phyloP scores from a whole-genome alignment of 2,113 vertebrate genomes.

The Coreoperca whiteheadi region DNA sequence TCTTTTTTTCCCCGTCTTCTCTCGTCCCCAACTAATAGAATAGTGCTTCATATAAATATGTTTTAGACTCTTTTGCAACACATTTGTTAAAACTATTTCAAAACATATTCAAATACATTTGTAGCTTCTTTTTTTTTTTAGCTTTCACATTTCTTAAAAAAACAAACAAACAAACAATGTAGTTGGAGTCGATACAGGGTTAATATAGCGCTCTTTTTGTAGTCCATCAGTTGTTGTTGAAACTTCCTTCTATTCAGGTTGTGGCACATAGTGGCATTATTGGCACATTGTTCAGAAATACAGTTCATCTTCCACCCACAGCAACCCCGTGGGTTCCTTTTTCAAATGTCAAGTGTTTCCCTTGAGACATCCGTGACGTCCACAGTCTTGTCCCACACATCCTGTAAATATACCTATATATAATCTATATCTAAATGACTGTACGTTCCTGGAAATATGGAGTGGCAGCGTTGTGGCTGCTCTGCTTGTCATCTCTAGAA shows the following conservation, averaged over 20 bases:
- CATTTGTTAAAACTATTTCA: slow-evolving; percentile 83
- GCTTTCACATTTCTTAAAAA: slow-evolving; percentile 77
- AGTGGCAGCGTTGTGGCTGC: slow-evolving; percentile 74
- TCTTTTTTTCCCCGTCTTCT: slow-evolving; percentile 42
- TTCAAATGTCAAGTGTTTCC: slow-evolving; percentile 63
- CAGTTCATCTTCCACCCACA: slow-evolving; percentile 81
- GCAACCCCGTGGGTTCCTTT: slow-evolving; percentile 73
- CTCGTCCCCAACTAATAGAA: slow-evolving; percentile 60
- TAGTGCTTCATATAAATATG: slow-evolving; percentile 83
- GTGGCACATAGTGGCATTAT: slow-evolving; percentile 99
- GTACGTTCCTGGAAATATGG: slow-evolving; percentile 78
- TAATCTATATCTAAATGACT: slow-evolving; percentile 80
- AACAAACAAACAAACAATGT: slow-evolving; percentile 40
- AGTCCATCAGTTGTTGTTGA: slow-evolving; percentile 78
- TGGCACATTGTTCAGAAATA: slow-evolving; percentile 97
- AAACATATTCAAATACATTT: slow-evolving; percentile 85
- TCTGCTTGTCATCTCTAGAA: slow-evolving; percentile 90
- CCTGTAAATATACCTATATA: slow-evolving; percentile 80
- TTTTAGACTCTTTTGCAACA: slow-evolving; percentile 79
- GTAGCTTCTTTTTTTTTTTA: slow-evolving; percentile 67
- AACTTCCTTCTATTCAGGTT: slow-evolving; percentile 86
- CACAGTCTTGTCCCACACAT: slow-evolving; percentile 69
- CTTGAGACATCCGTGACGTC: slow-evolving; percentile 62
- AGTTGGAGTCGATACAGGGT: slow-evolving; percentile 77
- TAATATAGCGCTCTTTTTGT: slow-evolving; percentile 79